Percentiles rank a stretch among this genome's conserved stretches.
phyloP scores from a whole-genome alignment of 2,888 invertebrate species.

The Eugnorisma glareosa region DNA sequence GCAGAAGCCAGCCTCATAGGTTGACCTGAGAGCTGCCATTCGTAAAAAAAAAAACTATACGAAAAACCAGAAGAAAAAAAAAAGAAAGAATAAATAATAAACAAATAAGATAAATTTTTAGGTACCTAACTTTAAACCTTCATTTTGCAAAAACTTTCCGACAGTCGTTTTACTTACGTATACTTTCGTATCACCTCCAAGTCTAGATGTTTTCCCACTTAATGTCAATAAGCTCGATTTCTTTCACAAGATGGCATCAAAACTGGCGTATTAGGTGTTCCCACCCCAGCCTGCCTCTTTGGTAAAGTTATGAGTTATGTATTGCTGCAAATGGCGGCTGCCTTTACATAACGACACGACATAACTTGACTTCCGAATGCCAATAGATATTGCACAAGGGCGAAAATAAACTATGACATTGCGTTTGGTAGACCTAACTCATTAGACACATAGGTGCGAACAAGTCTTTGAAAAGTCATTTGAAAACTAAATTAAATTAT shows the following conservation, averaged over 20 bases:
- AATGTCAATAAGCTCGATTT: background rate
- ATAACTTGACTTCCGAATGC: constrained; percentile 17
- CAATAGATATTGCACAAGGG: constrained; percentile 7
- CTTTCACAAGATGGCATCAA: background rate
- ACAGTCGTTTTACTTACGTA: too few species aligned
- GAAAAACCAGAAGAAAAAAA: too few species aligned
- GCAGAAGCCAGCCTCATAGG: too few species aligned
- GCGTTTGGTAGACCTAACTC: background rate
- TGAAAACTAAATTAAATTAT: background rate
- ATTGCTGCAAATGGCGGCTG: background rate
- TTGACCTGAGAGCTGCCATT: too few species aligned
- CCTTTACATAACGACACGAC: constrained; percentile 4
- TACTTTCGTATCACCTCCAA: background rate
- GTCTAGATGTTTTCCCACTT: background rate
- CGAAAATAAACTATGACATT: constrained; percentile 10
- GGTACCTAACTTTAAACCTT: background rate
- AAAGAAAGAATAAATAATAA: too few species aligned
- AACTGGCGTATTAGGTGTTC: too few species aligned
- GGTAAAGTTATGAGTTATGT: background rate
- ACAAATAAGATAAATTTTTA: too few species aligned
- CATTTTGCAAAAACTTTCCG: background rate
- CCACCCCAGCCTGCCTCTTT: background rate
- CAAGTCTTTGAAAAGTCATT: background rate
- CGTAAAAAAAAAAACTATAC: too few species aligned
- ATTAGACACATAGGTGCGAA: constrained; percentile 22